Evolutionary conservation across 2,797 vertebrate species (phyloP).

Genomic region (Centropyge bicolor): DNA sequence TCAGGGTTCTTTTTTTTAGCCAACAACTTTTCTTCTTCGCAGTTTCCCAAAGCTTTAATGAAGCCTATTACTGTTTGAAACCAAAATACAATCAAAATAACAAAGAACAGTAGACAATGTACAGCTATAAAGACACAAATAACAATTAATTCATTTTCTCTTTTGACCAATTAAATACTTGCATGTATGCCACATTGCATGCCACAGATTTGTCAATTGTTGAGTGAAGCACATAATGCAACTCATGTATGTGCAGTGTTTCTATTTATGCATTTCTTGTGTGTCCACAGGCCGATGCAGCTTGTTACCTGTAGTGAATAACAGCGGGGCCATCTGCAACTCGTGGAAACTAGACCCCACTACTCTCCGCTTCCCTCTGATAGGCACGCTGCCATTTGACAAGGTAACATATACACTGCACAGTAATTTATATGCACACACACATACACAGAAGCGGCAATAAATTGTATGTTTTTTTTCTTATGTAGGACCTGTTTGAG

Average conservation of each 20-base stretch:
- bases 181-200: not conserved
- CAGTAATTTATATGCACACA: not conserved
- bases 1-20: not conserved
- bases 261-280: not conserved
- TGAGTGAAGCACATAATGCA: not conserved
- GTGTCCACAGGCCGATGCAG: constrained; percentile 91
- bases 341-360: constrained; percentile 98
- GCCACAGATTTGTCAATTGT: not conserved
- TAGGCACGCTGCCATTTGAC: constrained; percentile 96
- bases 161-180: not conserved
- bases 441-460: not conserved
- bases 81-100: not conserved
- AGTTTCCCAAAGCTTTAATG: not conserved
- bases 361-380: constrained; percentile 95
- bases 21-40: not conserved
- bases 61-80: not conserved
- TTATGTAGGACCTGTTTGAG: constrained; percentile 95
- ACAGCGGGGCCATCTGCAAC: constrained; percentile 98
- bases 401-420: constrained; percentile 85
- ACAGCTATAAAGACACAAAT: not conserved
- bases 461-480: not conserved
- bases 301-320: constrained; percentile 98
- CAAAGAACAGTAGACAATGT: not conserved
- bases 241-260: not conserved
- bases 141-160: not conserved